These are phyloP conservation scores for Chaetophractus vellerosus DNA, from an alignment of 2,797 vertebrate species.

Conservation along the genomic window DNA sequence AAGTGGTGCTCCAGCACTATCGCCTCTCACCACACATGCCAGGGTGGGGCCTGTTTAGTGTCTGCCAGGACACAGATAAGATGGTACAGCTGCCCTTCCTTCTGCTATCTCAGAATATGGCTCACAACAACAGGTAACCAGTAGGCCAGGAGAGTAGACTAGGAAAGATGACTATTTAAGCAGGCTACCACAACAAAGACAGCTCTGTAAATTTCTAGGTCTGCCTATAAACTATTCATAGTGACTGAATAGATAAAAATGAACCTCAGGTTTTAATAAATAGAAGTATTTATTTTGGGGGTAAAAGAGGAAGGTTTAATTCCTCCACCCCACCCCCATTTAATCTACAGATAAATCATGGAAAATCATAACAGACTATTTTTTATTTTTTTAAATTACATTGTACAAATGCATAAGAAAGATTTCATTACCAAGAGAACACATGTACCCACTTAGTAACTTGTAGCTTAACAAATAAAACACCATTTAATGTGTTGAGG, in stretches of 20 bases:
- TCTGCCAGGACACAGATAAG: conserved; percentile 75
- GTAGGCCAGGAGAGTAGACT: conserved; percentile 27
- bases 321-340: not conserved
- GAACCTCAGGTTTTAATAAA: conserved; percentile 44
- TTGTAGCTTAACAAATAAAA: conserved; percentile 20
- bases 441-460: not conserved
- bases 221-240: conserved; percentile 20
- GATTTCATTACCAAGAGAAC: not conserved
- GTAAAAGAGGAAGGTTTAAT: conserved; percentile 56
- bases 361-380: not conserved
- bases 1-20: conserved; percentile 42
- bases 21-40: conserved; percentile 18
- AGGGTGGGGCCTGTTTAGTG: conserved; percentile 25
- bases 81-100: not conserved
- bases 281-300: conserved; percentile 28
- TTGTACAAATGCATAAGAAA: not conserved
- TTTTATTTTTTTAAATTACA: not conserved
- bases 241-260: not conserved
- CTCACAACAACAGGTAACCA: conserved; percentile 34
- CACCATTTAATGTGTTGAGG: not conserved
- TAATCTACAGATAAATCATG: conserved; percentile 20
- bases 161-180: conserved; percentile 42
- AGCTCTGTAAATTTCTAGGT: conserved; percentile 36
- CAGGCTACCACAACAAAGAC: conserved; percentile 18
- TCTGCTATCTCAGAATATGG: conserved; percentile 35